Conservation (phyloP, 2,888 invertebrate genomes). For the Conistra vaccinii region DNA sequence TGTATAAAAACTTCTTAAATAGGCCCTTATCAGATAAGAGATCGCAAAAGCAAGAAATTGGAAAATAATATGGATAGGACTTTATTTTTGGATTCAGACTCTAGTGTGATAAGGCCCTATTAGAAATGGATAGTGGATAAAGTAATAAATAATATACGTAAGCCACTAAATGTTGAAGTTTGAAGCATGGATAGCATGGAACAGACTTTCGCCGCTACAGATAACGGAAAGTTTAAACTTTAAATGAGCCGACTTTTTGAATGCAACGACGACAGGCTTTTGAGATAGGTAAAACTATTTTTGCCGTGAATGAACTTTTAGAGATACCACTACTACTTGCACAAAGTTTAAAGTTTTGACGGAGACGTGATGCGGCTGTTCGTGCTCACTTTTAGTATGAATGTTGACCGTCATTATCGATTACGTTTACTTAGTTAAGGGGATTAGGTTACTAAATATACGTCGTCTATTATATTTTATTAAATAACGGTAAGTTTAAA, state of each 20-base stretch:
- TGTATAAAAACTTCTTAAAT: conserved; percentile 9
- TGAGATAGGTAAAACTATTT: conserved; percentile 25
- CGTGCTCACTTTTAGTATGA: conserved; percentile 14
- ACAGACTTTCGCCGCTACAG: conserved; percentile 13
- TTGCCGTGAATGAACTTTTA: conserved; percentile 30
- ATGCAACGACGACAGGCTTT: conserved; percentile 28
- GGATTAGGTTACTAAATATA: too few species aligned
- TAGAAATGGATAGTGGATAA: conserved; percentile 19
- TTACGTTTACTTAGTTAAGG: too few species aligned
- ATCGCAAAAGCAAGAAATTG: conserved; percentile 10
- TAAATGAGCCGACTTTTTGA: conserved; percentile 48
- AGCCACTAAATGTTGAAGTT: conserved; percentile 30
- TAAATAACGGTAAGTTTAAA: too few species aligned
- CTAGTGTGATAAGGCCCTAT: conserved; percentile 21
- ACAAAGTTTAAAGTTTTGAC: conserved; percentile 3
- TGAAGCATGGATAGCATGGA: conserved; percentile 19
- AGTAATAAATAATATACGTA: conserved; percentile 25
- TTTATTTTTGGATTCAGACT: conserved; percentile 31
- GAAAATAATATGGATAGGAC: conserved; percentile 24
- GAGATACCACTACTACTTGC: conserved; percentile 9
- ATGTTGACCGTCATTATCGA: conserved; percentile 13
- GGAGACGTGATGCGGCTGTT: not conserved
- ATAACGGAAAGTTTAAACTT: conserved; percentile 40
- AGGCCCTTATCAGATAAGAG: conserved; percentile 5
- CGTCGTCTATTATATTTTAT: too few species aligned